These are phyloP conservation scores for Hyperoplus immaculatus DNA, from an alignment of 2,797 vertebrate genomes.

Conservation along the genomic window DNA sequence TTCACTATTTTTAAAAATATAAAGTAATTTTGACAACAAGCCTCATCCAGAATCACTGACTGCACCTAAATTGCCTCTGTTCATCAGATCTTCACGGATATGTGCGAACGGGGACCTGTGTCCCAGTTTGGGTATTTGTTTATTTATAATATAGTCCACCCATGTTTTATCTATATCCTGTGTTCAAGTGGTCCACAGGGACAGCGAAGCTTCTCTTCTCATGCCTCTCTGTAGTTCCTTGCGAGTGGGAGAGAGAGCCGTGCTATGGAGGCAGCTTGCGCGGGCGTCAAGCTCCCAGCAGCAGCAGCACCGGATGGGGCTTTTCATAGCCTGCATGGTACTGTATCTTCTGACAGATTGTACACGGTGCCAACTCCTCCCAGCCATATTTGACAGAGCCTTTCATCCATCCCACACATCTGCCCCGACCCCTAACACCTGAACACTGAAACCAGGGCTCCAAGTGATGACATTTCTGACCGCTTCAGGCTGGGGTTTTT, in stretches of 20 bases:
- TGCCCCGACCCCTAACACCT: conserved; percentile 38
- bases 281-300: not conserved
- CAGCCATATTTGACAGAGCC: conserved; percentile 14
- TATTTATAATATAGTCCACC: not conserved
- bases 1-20: too few species aligned
- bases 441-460: not conserved
- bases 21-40: too few species aligned
- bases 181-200: conserved; percentile 20
- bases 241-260: not conserved
- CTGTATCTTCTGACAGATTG: conserved; percentile 7
- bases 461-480: not conserved
- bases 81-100: conserved; percentile 3
- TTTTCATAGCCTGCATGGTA: not conserved
- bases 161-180: not conserved
- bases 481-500: conserved; percentile 6
- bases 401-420: conserved; percentile 30
- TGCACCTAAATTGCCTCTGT: not conserved
- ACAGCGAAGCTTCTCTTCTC: conserved; percentile 11
- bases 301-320: not conserved
- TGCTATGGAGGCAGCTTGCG: conserved; percentile 24
- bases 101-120: not conserved
- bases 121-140: conserved; percentile 14
- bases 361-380: conserved; percentile 24
- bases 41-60: too few species aligned
- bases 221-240: conserved; percentile 16